Conservation (phyloP, 2,888 invertebrate genomes). For the Xestia rhomboidea region DNA sequence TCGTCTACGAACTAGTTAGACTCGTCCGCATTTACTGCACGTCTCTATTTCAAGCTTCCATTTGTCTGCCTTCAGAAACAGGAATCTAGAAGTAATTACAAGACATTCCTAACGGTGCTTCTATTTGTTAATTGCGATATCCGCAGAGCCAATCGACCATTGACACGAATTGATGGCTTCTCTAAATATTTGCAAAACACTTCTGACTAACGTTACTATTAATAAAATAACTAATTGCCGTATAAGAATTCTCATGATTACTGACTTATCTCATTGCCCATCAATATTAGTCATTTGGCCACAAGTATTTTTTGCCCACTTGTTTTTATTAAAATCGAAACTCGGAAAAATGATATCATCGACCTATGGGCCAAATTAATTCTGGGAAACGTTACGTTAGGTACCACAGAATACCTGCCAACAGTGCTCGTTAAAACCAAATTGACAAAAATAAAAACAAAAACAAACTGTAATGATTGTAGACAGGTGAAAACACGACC, state of each 20-base stretch:
- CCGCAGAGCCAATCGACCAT: constrained; percentile 33
- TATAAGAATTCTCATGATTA: constrained; percentile 30
- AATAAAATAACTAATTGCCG: constrained; percentile 4
- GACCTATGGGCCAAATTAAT: constrained; percentile 62
- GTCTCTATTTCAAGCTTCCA: constrained; percentile 24
- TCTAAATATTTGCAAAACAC: constrained; percentile 15
- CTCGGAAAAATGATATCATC: constrained; percentile 76
- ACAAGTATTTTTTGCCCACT: constrained; percentile 48
- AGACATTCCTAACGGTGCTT: constrained; percentile 39
- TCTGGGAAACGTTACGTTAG: constrained; percentile 52
- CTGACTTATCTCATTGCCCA: constrained; percentile 52
- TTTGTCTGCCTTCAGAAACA: constrained; percentile 29
- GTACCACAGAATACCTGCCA: constrained; percentile 9
- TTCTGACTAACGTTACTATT: constrained; percentile 4
- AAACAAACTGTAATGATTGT: constrained; percentile 6
- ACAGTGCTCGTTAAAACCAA: constrained; percentile 15
- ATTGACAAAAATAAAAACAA: constrained; percentile 27
- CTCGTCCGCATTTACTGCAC: constrained; percentile 34
- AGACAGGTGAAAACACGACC: constrained; percentile 8
- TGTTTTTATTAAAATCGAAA: constrained; percentile 59
- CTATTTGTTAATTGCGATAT: constrained; percentile 14
- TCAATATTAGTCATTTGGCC: constrained; percentile 62
- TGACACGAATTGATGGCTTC: constrained; percentile 32
- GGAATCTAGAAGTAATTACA: constrained; percentile 19
- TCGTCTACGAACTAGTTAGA: constrained; percentile 43